Percentiles rank a stretch among this genome's conserved stretches.
phyloP scores from a whole-genome alignment of 2,888 invertebrate genomes.

The Ernsta delagoae region DNA sequence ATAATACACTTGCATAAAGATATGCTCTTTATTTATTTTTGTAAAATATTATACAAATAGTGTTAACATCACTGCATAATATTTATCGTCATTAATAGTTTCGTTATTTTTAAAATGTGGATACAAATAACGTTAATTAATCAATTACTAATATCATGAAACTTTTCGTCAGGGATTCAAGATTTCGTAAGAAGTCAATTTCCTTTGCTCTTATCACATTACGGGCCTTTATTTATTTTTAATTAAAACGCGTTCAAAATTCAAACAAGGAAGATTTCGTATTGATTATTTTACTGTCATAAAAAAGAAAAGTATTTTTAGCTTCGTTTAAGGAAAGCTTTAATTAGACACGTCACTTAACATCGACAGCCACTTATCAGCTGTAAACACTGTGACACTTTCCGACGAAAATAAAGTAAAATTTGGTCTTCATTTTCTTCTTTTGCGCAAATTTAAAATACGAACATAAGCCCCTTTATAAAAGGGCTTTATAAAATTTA shows the following conservation, averaged over 20 bases:
- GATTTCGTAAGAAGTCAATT: no score
- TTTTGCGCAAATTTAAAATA: neutral
- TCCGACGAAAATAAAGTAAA: conserved; percentile 31
- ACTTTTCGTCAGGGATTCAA: no score
- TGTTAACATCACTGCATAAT: no score
- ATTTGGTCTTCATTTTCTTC: conserved; percentile 10
- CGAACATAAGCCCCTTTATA: conserved; percentile 8
- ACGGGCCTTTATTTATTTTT: conserved; percentile 1
- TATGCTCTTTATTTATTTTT: neutral
- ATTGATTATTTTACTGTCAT: neutral
- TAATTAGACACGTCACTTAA: conserved; percentile 48
- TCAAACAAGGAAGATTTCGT: neutral
- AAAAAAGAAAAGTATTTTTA: conserved; percentile 37
- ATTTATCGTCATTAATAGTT: no score
- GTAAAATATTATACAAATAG: no score
- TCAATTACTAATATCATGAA: no score
- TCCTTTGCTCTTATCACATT: neutral
- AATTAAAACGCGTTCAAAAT: conserved; percentile 6
- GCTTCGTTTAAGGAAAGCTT: conserved; percentile 41
- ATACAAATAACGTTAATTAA: no score
- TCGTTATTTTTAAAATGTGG: no score
- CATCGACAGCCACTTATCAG: conserved; percentile 48
- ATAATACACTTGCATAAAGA: neutral
- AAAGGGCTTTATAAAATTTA: no score
- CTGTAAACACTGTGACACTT: conserved; percentile 41